Base-by-base conservation (phyloP, 2,113 vertebrate genomes). In the Panthera leo region DNA sequence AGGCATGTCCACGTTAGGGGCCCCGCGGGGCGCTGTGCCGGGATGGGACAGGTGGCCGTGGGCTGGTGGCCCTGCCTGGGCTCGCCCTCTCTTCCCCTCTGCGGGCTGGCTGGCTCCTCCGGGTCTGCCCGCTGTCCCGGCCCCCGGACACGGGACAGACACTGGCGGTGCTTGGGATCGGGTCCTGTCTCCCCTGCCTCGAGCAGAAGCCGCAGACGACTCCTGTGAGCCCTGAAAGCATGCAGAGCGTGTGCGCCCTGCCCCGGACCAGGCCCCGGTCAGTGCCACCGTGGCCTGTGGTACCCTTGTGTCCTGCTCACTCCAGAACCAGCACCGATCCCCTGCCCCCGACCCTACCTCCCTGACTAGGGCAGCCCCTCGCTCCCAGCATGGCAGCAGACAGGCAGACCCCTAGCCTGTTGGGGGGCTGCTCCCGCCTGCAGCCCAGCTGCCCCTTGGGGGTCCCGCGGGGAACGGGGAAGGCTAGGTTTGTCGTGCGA, bases 1-100 rank as follows among this genome's bases (percentile, higher is more conserved):
- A 0, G 3, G 0, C 0, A 0, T 42, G 1, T 31, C 45, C 18
- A 2, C 1, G 36, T 10, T 2, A 1, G 3, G 34, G 5, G 65
- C 1, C 1, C 1, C 1, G 1, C 5, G 13, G 61, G n/a, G 27
- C 42, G 58, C 36, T 27, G 36, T 23, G n/a, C 4, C 25, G 63
- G 29, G 48, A 10, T 1, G 1, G 16, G 6, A 29, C 5, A 14
- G 78, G 29, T 42, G 86, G 68, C 48, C 0, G 10, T 31, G 68
- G 55, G 31, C 91, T 48, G 53, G 55, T 11, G 61, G 53, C 34
- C 93, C 18, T 0, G 23, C 4, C 12, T 7, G 9, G 31, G 14
- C 80, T n/a, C 9, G 27, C 25, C 15, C 27, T 27, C 7, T 27
- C n/a, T 9, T 14, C 16, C 8, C 8, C 10, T 16, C 48, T 0